phyloP scores from a whole-genome alignment of 2,888 invertebrate species.

The Amiota mariae region DNA sequence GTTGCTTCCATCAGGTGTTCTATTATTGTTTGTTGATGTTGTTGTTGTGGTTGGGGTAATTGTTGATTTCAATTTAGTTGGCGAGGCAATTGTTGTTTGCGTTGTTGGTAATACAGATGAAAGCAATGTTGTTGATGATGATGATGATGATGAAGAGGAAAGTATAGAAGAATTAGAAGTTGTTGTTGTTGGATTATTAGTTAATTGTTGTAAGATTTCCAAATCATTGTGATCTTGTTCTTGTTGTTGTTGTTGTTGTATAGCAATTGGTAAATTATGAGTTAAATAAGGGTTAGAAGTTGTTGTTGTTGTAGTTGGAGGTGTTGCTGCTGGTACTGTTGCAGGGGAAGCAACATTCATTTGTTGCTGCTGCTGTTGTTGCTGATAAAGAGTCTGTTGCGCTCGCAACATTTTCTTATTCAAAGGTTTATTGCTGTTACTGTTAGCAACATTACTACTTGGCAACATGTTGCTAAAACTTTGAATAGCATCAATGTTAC shows the following conservation, averaged over 20 bases:
- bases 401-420: slow-evolving; percentile 73
- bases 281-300: slow-evolving; percentile 44
- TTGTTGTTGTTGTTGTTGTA: slow-evolving; percentile 41
- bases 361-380: slow-evolving; percentile 58
- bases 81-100: slow-evolving; percentile 34
- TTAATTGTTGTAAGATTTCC: slow-evolving; percentile 69
- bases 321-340: slow-evolving; percentile 50
- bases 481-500: slow-evolving; percentile 37
- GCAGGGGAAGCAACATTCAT: background rate
- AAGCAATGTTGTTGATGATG: slow-evolving; percentile 37
- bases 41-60: slow-evolving; percentile 28
- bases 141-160: slow-evolving; percentile 47
- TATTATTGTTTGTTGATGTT: slow-evolving; percentile 45
- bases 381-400: slow-evolving; percentile 70
- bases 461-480: slow-evolving; percentile 45
- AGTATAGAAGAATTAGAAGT: slow-evolving; percentile 47
- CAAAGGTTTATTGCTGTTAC: slow-evolving; percentile 53
- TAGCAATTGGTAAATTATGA: slow-evolving; percentile 26
- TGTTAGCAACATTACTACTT: slow-evolving; percentile 35
- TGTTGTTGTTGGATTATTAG: slow-evolving; percentile 53
- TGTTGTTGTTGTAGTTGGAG: slow-evolving; percentile 39
- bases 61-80: slow-evolving; percentile 35
- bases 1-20: slow-evolving; percentile 70
- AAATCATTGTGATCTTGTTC: slow-evolving; percentile 60
- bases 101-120: slow-evolving; percentile 39